Evolutionary conservation across 2,888 invertebrate species (phyloP), one percentile per base, ranked within the genome.

Genomic region (Onthophagus sagittarius): DNA sequence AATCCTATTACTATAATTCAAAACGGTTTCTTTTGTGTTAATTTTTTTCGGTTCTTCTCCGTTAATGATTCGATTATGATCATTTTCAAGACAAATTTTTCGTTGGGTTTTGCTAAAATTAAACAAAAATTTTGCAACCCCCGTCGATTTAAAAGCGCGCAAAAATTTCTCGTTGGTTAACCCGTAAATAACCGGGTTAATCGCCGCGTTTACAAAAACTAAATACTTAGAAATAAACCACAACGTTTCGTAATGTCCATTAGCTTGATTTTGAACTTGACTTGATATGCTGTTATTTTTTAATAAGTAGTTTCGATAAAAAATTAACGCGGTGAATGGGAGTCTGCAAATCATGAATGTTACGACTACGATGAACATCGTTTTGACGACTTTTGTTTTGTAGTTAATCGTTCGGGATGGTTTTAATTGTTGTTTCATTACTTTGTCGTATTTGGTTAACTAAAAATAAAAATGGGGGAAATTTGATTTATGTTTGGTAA

Each of bases 131-230:
- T 64, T 69, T 2, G 72, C 62, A 7, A 75, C 14, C 7, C 71
- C 71, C 14, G 75, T 75, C 6, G 71, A 71, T 70, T 88, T 88
- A 84, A 93, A 91, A 11, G 92, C 93, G 71, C 89, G 88, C 9
- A 89, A 85, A 79, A 93, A 91, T 78, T 91, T 89, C 33, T 90
- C 88, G 80, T 93, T 94, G 7, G 90, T 92, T 73, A 91, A 90
- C 2, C 93, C 94, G 77, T 94, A 94, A 74, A 94, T 91, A 0
- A 94, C 83, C 0, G 94, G 94, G 81, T 94, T 94, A 70, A 94
- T 83, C 1, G 93, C 92, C 3, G 92, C 90, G 83, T 93, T 93
- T 2, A 90, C 79, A 77, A 91, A 91, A 83, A 93, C 91, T 0
- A 93, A 84, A 79, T 88, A 92, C 79, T 91, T 91, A 0, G 93